Base-by-base conservation (phyloP, 2,797 vertebrate species). In the Chromis chromis region DNA sequence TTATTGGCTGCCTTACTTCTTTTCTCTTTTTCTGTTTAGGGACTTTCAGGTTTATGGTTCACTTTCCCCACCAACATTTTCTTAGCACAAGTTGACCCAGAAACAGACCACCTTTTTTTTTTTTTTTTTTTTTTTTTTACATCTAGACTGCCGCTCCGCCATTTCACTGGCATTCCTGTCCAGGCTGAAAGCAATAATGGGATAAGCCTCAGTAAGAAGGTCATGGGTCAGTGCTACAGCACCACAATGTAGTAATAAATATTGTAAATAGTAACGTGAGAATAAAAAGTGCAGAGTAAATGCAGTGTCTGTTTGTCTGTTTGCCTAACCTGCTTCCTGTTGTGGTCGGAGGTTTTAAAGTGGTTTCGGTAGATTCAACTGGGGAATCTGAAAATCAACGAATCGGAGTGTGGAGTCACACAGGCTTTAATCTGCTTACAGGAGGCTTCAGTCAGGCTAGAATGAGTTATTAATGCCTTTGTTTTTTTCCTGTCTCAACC, bases 371-470 rank as follows among this genome's bases (percentile, higher is more conserved):
- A 42, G 24, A 31, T 74, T 49, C 12, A 19, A 25, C 52, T 17
- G 22, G 61, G 49, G 31, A 7, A 31, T 58, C 40, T 67, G 28
- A 76, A 53, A 63, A 36, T 33, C 5, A 54, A 54, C 66, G 19
- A 65, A 59, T 65, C 46, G 66, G 54, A 58, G 40, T 46, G 42
- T 64, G 9, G 55, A 67, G 60, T 82, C 55, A 25, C 60, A 63
- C 42, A 57, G 22, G 22, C 12, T 81, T 76, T 87, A 85, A 90
- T 89, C 82, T 85, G 56, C 74, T 89, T 79, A 76, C 48, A 72
- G 62, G 69, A 69, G 49, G 54, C 71, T 56, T 28, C 33, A 5
- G 64, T 65, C 49, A 31, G 54, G 42, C 21, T 54, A 48, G 3
- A 75, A 52, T 9, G 3, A 74, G 65, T 64, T 62, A 66, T 79